Base-by-base conservation (phyloP, 2,797 vertebrate species). In the Pogonophryne albipinna region DNA sequence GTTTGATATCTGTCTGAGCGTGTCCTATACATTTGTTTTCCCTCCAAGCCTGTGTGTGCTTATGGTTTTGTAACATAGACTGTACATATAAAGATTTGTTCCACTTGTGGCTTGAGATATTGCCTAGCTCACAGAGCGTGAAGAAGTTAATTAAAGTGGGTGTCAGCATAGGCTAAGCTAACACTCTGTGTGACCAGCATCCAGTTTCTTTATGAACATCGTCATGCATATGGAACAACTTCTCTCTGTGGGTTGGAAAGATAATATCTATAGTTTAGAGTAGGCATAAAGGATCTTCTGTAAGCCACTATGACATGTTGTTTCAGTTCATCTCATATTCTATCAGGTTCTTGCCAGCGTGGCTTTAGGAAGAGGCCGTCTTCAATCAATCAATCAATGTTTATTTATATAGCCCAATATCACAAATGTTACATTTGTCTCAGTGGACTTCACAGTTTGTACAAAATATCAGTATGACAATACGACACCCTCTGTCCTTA, bases 301-400 rank as follows among this genome's bases (percentile, higher is more conserved):
- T 51, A 62, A 68, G 66, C 60, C 23, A 17, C 50, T 23, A 0
- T 45, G 61, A 81, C 73, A 64, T 71, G 59, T 72, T 74, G 73
- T 72, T 78, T 74, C 41, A 55, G 51, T 6, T 19, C 58, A 65
- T 45, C 55, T 42, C 49, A 11, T 49, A 77, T 83, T 85, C 78
- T 62, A 27, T 78, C 80, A 56, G 44, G 23, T 42, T 60, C 67
- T 67, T 81, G 88, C 66, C 82, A 83, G 72, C 12, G 34, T 82
- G 78, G 76, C 82, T 84, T 84, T 74, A 65, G 66, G 55, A 65
- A 15, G 57, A 64, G 60, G 57, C 58, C 16, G 61, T 41, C n/a
- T n/a, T n/a, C n/a, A n/a, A n/a, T n/a, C n/a, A n/a, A n/a, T n/a
- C n/a, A n/a, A n/a, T n/a, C n/a, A n/a, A n/a, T n/a, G n/a, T n/a